phyloP scores from a whole-genome alignment of 2,888 invertebrate species.

The Synergus umbraculus region DNA sequence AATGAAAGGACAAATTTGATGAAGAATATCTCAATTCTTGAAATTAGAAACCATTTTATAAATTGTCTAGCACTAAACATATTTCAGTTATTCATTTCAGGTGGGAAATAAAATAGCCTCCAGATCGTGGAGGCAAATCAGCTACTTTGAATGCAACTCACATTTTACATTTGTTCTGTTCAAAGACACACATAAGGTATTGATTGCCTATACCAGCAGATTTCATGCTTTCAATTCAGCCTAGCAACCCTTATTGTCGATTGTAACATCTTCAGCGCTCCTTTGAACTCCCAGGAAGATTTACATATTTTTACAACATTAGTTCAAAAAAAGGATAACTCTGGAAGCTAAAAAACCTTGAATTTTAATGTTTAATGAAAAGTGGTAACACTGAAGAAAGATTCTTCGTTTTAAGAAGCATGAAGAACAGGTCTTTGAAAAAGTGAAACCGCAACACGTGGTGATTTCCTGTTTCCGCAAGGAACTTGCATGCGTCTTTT shows the following conservation, averaged over 20 bases:
- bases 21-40: no score
- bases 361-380: neutral
- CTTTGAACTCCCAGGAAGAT: conserved; percentile 10
- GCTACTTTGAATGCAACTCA: conserved; percentile 31
- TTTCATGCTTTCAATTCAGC: conserved; percentile 24
- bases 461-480: conserved; percentile 36
- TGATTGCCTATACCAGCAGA: neutral
- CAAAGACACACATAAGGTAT: conserved; percentile 10
- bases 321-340: neutral
- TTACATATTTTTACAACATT: neutral
- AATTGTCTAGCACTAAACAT: neutral
- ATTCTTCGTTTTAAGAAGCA: conserved; percentile 26
- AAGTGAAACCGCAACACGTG: conserved; percentile 34
- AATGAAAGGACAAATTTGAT: neutral
- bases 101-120: neutral
- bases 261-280: conserved; percentile 11
- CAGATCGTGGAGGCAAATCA: conserved; percentile 46
- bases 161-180: conserved; percentile 33
- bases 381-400: neutral
- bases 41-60: no score
- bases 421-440: conserved; percentile 21
- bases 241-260: conserved; percentile 19
- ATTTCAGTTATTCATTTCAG: neutral
- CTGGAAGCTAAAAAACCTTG: neutral
- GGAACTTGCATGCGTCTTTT: conserved; percentile 24